Conservation (phyloP, 2,797 vertebrate genomes). For the Pristis pectinata region DNA sequence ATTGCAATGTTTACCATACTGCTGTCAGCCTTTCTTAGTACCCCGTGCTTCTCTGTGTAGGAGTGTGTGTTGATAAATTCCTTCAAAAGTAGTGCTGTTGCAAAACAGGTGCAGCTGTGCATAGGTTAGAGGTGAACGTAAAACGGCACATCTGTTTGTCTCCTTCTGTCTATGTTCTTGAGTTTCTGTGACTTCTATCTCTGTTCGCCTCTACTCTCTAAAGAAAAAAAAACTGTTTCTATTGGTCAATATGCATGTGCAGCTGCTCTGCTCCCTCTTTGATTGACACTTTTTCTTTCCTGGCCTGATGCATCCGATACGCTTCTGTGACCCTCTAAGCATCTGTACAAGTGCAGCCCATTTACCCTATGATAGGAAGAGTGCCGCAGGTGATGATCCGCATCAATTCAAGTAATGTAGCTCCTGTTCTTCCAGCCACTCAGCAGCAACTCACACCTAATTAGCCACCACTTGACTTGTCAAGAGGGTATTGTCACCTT, state of each 20-base stretch:
- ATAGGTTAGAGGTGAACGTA: constrained; percentile 64
- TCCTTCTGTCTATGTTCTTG: constrained; percentile 57
- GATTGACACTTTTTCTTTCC: constrained; percentile 69
- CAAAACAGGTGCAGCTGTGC: constrained; percentile 58
- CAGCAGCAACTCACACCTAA: constrained; percentile 53
- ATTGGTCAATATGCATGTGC: constrained; percentile 44
- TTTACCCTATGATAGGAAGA: constrained; percentile 49
- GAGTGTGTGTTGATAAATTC: constrained; percentile 21
- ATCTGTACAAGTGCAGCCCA: constrained; percentile 48
- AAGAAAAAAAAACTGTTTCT: constrained; percentile 44
- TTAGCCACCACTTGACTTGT: constrained; percentile 70
- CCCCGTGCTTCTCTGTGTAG: not conserved
- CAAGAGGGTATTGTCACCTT: constrained; percentile 51
- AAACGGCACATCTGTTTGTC: constrained; percentile 74
- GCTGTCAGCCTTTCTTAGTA: not conserved
- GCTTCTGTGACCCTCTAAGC: constrained; percentile 55
- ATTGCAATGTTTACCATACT: not conserved
- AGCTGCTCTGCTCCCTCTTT: constrained; percentile 56
- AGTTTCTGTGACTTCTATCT: constrained; percentile 72
- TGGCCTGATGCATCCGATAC: constrained; percentile 51
- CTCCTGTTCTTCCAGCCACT: constrained; percentile 46
- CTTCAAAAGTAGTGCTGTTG: constrained; percentile 27
- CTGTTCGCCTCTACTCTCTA: constrained; percentile 42
- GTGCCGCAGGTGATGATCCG: constrained; percentile 60
- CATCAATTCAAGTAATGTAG: constrained; percentile 56